A percentile compares a stretch with the other conserved stretches of the same genome.
Evolutionary conservation across 2,113 vertebrate genomes (phyloP).

Genomic region (Gymnogyps californianus): DNA sequence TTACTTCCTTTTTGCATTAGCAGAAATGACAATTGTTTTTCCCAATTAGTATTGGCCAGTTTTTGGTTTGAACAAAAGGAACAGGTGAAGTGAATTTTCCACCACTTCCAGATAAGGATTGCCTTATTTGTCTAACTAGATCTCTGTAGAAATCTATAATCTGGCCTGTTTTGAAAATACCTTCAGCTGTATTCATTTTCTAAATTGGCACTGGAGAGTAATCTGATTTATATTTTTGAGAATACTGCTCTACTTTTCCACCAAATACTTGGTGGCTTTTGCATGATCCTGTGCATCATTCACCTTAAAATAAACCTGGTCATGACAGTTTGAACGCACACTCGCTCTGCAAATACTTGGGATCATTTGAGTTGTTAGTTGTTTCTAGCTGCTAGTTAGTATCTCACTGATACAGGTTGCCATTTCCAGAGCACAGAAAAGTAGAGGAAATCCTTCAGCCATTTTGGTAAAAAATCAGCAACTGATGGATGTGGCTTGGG

Average conservation of each 20-base stretch:
- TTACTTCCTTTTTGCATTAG: constrained; percentile 7
- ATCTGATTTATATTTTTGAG: not conserved
- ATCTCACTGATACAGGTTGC: not conserved
- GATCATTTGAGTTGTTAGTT: not conserved
- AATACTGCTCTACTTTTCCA: not conserved
- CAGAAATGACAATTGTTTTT: not conserved
- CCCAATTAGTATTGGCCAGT: not conserved
- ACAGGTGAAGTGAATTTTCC: not conserved
- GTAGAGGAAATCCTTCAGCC: not conserved
- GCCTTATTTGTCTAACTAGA: not conserved
- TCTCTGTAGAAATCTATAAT: not conserved
- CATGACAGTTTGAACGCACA: not conserved
- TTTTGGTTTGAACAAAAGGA: not conserved
- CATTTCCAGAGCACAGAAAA: not conserved
- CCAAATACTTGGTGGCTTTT: not conserved
- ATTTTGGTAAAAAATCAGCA: not conserved
- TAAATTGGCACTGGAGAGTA: not conserved
- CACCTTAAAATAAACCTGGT: not conserved
- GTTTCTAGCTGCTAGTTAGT: not conserved
- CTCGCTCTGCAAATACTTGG: not conserved
- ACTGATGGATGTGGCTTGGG: not conserved
- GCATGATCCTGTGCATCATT: not conserved
- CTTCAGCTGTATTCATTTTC: not conserved
- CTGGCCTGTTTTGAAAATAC: not conserved
- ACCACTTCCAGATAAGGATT: not conserved